A percentile compares a stretch with the other conserved stretches of the same genome.
Evolutionary conservation across 2,113 vertebrate genomes (phyloP).

Genomic region (Tachysurus fulvidraco): DNA sequence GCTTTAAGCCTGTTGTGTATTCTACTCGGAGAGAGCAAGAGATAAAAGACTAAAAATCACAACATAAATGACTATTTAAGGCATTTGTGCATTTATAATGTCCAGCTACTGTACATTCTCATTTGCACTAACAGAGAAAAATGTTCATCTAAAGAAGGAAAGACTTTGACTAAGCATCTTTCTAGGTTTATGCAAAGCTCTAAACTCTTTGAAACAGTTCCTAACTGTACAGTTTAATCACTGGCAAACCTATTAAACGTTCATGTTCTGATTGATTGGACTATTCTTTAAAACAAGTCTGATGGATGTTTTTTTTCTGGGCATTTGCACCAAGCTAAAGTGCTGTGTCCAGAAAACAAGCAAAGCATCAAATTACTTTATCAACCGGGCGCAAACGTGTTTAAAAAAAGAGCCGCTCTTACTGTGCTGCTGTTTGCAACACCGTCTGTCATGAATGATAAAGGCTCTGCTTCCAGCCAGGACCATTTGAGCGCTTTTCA

Average conservation of each 20-base stretch:
- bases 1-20: background rate
- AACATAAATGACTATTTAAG: background rate
- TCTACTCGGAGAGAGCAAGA: no score
- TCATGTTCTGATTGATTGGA: conserved; percentile 16
- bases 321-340: conserved; percentile 9
- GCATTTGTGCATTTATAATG: background rate
- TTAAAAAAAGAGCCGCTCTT: background rate
- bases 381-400: background rate
- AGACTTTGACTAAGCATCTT: conserved; percentile 7
- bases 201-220: background rate
- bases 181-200: background rate
- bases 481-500: conserved; percentile 46
- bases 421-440: background rate
- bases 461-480: conserved; percentile 30
- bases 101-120: background rate
- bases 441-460: conserved; percentile 38
- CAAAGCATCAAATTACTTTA: conserved; percentile 41
- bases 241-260: conserved; percentile 14
- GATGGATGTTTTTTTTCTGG: conserved; percentile 17
- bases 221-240: conserved; percentile 1
- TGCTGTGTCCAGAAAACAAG: conserved; percentile 27
- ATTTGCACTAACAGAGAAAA: background rate
- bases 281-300: conserved; percentile 9
- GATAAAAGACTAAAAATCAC: background rate
- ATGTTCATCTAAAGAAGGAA: background rate